Conservation (phyloP, 2,888 invertebrate species). For the Marronus borbonicus region DNA sequence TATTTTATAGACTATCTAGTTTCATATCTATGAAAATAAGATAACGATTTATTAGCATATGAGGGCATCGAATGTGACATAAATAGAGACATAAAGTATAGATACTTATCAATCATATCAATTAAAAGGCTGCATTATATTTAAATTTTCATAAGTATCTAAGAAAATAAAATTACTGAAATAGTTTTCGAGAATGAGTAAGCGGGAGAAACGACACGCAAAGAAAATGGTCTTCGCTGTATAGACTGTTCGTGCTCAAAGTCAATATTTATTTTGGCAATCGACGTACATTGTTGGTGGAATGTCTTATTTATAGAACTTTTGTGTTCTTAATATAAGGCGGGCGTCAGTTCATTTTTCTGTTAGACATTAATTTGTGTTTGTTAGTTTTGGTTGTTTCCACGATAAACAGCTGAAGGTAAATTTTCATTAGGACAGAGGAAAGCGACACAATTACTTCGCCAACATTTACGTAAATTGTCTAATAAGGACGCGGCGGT, state of each 20-base stretch:
- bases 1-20: constrained; percentile 30
- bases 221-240: constrained; percentile 29
- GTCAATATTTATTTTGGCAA: constrained; percentile 30
- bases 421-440: constrained; percentile 16
- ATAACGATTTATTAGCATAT: constrained; percentile 21
- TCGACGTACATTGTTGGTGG: constrained; percentile 29
- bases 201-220: constrained; percentile 31
- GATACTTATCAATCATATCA: not conserved
- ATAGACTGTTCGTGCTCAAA: constrained; percentile 13
- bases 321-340: constrained; percentile 16
- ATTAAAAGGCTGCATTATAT: not conserved
- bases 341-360: not conserved
- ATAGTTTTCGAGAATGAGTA: constrained; percentile 1
- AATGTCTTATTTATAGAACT: constrained; percentile 36
- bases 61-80: not conserved
- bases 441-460: not conserved
- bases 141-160: not conserved
- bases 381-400: not conserved
- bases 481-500: not conserved
- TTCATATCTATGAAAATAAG: constrained; percentile 15
- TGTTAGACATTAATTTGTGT: not conserved
- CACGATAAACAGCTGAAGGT: constrained; percentile 3
- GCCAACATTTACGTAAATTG: constrained; percentile 24
- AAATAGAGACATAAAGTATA: constrained; percentile 23
- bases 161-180: constrained; percentile 5